phyloP scores from a whole-genome alignment of 2,113 vertebrate species.

The Zapornia atra region DNA sequence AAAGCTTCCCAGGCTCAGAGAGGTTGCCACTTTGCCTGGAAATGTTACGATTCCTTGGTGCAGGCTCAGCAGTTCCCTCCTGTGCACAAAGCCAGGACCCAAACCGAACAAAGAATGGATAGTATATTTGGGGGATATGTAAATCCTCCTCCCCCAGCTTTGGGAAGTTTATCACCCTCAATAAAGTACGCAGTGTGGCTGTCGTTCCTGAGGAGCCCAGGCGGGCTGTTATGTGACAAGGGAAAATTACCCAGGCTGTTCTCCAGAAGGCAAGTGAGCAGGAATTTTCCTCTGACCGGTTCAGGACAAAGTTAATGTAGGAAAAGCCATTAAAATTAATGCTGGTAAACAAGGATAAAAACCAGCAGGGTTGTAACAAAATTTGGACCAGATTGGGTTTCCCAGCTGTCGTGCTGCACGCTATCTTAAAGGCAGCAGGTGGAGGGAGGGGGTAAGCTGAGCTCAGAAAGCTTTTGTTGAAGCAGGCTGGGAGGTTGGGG shows the following conservation, averaged over 20 bases:
- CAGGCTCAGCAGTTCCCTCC: not conserved
- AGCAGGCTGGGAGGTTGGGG: not conserved
- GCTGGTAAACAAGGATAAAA: slow-evolving; percentile 67
- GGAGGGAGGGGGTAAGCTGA: not conserved
- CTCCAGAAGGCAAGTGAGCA: slow-evolving; percentile 55
- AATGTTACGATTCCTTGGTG: not conserved
- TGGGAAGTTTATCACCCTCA: slow-evolving; percentile 29
- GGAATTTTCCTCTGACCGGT: slow-evolving; percentile 43
- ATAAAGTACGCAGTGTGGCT: not conserved
- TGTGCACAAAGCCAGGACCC: not conserved
- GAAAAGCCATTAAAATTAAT: slow-evolving; percentile 67
- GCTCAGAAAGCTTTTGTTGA: not conserved
- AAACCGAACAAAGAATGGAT: not conserved
- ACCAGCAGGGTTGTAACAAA: slow-evolving; percentile 40
- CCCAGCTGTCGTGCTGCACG: slow-evolving; percentile 2
- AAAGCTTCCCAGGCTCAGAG: not conserved
- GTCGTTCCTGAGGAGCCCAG: not conserved
- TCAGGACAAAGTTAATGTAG: slow-evolving; percentile 47
- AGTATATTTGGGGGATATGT: not conserved
- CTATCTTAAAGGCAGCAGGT: not conserved
- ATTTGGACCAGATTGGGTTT: slow-evolving; percentile 32
- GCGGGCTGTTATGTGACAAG: not conserved
- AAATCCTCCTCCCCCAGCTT: not conserved
- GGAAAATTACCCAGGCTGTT: slow-evolving; percentile 58
- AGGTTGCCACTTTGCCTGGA: not conserved